Evolutionary conservation across 2,797 vertebrate genomes (phyloP).

Genomic region (Heliangelus exortis): DNA sequence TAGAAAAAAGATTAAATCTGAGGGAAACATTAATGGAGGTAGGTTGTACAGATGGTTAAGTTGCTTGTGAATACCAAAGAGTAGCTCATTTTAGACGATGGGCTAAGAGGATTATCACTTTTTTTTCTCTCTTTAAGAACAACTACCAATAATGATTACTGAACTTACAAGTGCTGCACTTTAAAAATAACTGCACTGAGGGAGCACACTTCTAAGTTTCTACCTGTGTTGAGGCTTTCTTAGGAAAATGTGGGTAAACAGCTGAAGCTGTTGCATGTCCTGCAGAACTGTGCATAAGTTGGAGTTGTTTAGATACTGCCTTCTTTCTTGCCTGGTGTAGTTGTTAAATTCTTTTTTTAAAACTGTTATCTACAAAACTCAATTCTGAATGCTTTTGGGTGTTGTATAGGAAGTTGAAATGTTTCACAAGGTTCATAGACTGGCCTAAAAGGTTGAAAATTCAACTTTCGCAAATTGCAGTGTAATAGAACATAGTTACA

Average conservation of each 20-base stretch:
- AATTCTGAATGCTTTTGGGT: background rate
- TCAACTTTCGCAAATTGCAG: background rate
- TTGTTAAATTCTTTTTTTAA: background rate
- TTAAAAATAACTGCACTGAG: background rate
- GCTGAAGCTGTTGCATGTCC: background rate
- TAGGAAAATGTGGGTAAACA: background rate
- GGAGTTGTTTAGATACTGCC: background rate
- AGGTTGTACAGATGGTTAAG: background rate
- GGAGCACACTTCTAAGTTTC: background rate
- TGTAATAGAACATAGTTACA: background rate
- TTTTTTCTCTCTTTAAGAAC: background rate
- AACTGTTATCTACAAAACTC: background rate
- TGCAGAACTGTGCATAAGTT: background rate
- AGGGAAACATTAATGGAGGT: slow-evolving; percentile 98
- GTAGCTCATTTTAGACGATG: background rate
- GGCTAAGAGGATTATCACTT: background rate
- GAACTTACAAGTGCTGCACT: background rate
- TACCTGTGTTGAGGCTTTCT: rapidly evolving
- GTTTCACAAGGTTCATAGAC: background rate
- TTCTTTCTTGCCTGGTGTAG: background rate
- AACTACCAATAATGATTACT: background rate
- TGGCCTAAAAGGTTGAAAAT: background rate
- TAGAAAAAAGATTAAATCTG: slow-evolving; percentile 94
- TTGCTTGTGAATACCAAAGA: background rate
- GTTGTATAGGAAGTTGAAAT: background rate